Percentiles rank a stretch among this genome's conserved stretches.
phyloP scores from a whole-genome alignment of 2,113 vertebrate genomes.

The Tragelaphus scriptus region DNA sequence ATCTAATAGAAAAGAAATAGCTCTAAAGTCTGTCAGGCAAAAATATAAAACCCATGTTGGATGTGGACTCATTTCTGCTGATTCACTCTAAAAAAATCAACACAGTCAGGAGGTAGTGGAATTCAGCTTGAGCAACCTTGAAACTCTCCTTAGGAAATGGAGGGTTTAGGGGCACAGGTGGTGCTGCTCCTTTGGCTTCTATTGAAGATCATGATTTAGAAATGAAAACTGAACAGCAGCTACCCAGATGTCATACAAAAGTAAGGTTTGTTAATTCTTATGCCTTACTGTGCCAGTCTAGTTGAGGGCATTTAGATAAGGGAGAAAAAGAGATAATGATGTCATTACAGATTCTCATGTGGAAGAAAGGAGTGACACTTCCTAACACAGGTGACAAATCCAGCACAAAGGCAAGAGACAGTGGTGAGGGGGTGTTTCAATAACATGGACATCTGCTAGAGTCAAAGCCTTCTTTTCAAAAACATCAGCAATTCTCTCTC shows the following conservation, averaged over 20 bases:
- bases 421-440: not conserved
- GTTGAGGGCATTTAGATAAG: not conserved
- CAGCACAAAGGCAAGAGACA: not conserved
- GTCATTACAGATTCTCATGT: not conserved
- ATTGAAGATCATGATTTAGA: slow-evolving; percentile 28
- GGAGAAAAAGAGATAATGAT: not conserved
- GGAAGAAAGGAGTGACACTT: not conserved
- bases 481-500: not conserved
- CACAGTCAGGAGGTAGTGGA: not conserved
- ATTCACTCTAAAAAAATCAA: not conserved
- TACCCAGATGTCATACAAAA: not conserved
- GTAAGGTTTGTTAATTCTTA: not conserved
- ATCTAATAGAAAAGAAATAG: not conserved
- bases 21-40: not conserved
- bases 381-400: not conserved
- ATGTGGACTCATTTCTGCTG: not conserved
- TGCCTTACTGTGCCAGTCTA: not conserved
- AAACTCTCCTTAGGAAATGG: not conserved
- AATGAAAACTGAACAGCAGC: not conserved
- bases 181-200: not conserved
- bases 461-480: not conserved
- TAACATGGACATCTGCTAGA: not conserved
- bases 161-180: slow-evolving; percentile 4
- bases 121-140: not conserved
- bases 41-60: not conserved